Conservation (phyloP, 2,797 vertebrate species). For the Momotus momota region DNA sequence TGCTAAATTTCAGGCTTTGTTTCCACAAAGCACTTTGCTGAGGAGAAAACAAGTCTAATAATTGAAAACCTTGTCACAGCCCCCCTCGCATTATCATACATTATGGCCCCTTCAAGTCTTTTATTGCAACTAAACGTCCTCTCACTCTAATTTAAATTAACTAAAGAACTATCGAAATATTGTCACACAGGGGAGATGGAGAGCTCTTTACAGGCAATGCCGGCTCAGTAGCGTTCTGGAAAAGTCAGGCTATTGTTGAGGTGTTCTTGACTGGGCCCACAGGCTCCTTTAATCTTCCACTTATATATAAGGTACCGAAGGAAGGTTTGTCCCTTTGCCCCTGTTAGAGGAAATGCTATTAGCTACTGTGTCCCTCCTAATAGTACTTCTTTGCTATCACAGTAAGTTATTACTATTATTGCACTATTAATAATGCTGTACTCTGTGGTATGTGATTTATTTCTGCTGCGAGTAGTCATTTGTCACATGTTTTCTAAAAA, state of each 20-base stretch:
- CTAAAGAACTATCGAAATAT: constrained; percentile 16
- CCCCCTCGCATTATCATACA: not conserved
- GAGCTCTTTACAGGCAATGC: not conserved
- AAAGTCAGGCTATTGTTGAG: constrained; percentile 1
- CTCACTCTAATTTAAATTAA: constrained; percentile 25
- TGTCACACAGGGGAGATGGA: not conserved
- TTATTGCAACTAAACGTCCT: not conserved
- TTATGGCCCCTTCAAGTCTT: not conserved
- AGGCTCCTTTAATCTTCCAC: not conserved
- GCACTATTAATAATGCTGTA: constrained; percentile 57
- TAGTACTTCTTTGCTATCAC: constrained; percentile 17
- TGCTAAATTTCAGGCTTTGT: not conserved
- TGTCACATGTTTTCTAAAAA: constrained; percentile 64
- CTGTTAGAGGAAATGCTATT: constrained; percentile 31
- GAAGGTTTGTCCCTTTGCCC: constrained; percentile 28
- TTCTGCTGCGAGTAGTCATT: constrained; percentile 45
- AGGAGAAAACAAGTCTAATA: not conserved
- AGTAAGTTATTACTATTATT: constrained; percentile 66
- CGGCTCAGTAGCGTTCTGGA: not conserved
- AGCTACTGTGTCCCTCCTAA: constrained; percentile 50
- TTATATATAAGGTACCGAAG: not conserved
- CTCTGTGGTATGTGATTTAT: constrained; percentile 50
- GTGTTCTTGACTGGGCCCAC: not conserved
- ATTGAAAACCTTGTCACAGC: not conserved
- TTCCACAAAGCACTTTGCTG: not conserved